Evolutionary conservation across 2,888 invertebrate genomes (phyloP).

Genomic region (Pammene aurita): DNA sequence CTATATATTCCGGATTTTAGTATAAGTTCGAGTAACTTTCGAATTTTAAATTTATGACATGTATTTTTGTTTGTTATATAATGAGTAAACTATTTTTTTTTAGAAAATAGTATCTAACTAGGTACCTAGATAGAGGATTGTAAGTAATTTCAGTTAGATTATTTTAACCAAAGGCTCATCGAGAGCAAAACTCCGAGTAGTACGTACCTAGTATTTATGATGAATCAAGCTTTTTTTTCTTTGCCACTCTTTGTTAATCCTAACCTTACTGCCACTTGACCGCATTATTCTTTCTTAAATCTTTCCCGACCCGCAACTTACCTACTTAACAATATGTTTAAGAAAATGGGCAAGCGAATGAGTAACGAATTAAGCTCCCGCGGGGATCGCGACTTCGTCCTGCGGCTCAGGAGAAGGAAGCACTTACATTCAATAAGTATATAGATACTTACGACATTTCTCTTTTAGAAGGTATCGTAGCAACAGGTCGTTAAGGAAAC

Average conservation of each 20-base stretch:
- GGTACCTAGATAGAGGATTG: too few species aligned
- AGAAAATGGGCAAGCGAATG: constrained; percentile 60
- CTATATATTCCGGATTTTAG: too few species aligned
- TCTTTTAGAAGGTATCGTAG: constrained; percentile 50
- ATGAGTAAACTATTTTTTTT: too few species aligned
- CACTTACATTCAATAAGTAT: background rate
- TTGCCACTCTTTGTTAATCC: background rate
- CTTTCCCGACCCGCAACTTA: constrained; percentile 32
- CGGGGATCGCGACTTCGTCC: constrained; percentile 47
- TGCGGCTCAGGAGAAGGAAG: background rate
- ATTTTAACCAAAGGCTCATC: background rate
- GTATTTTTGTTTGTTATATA: too few species aligned
- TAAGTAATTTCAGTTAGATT: too few species aligned
- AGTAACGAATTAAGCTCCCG: constrained; percentile 62
- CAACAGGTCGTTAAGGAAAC: constrained; percentile 72
- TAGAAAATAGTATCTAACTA: too few species aligned
- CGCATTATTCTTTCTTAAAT: constrained; percentile 25
- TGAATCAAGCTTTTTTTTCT: constrained; percentile 6
- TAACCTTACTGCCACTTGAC: constrained; percentile 7
- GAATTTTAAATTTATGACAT: too few species aligned
- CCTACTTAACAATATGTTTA: constrained; percentile 42
- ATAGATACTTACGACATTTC: constrained; percentile 47
- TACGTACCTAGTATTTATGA: background rate
- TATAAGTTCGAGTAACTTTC: too few species aligned
- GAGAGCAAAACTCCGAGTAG: background rate